Base-by-base conservation (phyloP, 2,113 vertebrate species). In the Pavo muticus region DNA sequence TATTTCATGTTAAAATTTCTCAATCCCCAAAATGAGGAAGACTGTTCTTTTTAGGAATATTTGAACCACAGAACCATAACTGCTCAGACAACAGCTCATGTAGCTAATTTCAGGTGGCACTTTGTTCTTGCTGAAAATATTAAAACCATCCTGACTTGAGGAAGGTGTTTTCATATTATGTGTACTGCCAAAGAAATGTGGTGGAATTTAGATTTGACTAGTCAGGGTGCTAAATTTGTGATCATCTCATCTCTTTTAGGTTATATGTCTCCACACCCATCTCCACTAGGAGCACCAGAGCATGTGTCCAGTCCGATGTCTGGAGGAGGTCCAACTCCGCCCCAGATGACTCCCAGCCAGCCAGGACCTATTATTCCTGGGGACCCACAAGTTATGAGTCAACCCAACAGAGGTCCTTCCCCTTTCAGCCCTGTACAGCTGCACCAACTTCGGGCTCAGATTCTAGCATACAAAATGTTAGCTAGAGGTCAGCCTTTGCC, bases 381-480 rank as follows among this genome's bases (percentile, higher is more conserved):
- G 93, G 99, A 99, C 21, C 97, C 98, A 10, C 99, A 99, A 94
- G 98, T 97, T 39, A 99, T 99, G 98, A 98, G 91, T 89, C 99
- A 99, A 35, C 97, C 98, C 84, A 98, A 91, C 18, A 98, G 99
- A 72, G 98, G 99, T 15, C 98, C 98, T 71, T 99, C 99, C 12
- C 98, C 99, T 72, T 99, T 99, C 94, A 99, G 99, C 88, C 98
- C 99, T 4, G 98, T 99, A 60, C 99, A 99, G 95, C 97, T 99
- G 75, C 99, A 99, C 97, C 99, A 99, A 97, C 98, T 99, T 24
- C 98, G 99, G 71, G 99, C 99, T 96, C 99, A 99, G 96, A 99
- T 99, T 96, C 97, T 99, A 69, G 99, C 99, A 67, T 99, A 99
- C 93, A 99, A 99, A 97, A 99, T 99, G 98, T 96, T 99, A 93